phyloP scores from a whole-genome alignment of 92 coral and sea anemone species.

The Zoanthus gigantus region DNA sequence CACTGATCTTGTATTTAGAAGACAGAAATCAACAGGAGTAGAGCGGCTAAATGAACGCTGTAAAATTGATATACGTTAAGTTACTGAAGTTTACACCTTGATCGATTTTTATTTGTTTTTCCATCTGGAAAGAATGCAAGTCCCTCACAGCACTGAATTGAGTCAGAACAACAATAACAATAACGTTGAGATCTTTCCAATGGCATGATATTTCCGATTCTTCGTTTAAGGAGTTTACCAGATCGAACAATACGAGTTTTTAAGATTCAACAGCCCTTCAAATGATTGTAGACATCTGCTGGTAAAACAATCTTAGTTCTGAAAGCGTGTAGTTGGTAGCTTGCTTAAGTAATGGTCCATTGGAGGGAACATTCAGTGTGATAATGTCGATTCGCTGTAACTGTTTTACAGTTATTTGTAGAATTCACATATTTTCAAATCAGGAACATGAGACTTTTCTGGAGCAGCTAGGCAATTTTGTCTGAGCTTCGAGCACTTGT shows the following conservation, averaged over 20 bases:
- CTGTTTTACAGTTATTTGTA: constrained; percentile 28
- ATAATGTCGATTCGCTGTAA: constrained; percentile 16
- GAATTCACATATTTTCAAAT: constrained; percentile 21
- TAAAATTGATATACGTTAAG: too few relatives aligned
- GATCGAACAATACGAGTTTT: constrained; percentile 30
- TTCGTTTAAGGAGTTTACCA: constrained; percentile 28
- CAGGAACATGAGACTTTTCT: constrained; percentile 21
- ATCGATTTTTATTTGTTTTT: too few relatives aligned
- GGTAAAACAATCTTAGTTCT: constrained; percentile 22
- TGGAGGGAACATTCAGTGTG: constrained; percentile 29
- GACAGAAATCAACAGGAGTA: too few relatives aligned
- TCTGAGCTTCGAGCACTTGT: constrained; percentile 27
- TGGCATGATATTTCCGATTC: background rate
- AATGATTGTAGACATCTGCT: constrained; percentile 20
- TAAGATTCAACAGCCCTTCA: constrained; percentile 16
- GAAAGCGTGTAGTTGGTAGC: constrained; percentile 16
- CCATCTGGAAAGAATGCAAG: too few relatives aligned
- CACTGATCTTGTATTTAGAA: too few relatives aligned
- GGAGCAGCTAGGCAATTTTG: constrained; percentile 28
- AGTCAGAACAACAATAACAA: background rate
- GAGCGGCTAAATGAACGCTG: too few relatives aligned
- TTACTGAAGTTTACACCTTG: too few relatives aligned
- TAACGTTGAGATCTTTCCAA: background rate
- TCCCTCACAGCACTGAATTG: too few relatives aligned
- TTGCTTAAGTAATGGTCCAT: constrained; percentile 13